These are phyloP conservation scores for Erythrolamprus reginae DNA, from an alignment of 2,113 vertebrate genomes.

Conservation along the genomic window DNA sequence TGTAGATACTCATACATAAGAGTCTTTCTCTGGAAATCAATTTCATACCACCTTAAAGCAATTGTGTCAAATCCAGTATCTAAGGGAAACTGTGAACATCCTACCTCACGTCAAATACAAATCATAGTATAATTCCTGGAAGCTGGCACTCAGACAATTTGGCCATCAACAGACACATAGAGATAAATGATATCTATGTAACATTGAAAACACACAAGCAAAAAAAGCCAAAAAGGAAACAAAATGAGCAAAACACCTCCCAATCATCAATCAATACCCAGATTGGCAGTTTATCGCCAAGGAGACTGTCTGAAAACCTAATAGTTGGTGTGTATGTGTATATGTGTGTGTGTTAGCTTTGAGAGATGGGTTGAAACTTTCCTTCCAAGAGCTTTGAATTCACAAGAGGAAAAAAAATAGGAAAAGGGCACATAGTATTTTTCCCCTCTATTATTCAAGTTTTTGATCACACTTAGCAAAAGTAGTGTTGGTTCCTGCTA, in stretches of 20 bases:
- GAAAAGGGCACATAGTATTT: neutral
- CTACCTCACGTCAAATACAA: neutral
- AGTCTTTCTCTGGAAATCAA: neutral
- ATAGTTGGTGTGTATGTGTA: neutral
- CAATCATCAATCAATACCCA: neutral
- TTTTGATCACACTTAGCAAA: neutral
- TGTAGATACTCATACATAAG: neutral
- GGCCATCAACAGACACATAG: neutral
- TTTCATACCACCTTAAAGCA: neutral
- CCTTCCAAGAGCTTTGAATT: neutral
- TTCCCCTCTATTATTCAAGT: neutral
- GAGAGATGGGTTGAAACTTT: neutral
- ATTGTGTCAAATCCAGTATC: neutral
- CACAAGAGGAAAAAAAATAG: neutral
- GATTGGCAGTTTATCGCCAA: neutral
- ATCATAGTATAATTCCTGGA: neutral
- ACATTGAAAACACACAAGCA: neutral
- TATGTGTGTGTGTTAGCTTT: neutral
- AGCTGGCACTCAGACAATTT: neutral
- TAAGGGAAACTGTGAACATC: neutral
- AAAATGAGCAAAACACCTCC: neutral
- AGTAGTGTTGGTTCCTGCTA: neutral
- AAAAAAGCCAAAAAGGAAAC: neutral
- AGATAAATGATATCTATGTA: neutral
- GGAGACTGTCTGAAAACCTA: neutral